Evolutionary conservation across 2,888 invertebrate genomes (phyloP).

Genomic region (Panorpa germanica): DNA sequence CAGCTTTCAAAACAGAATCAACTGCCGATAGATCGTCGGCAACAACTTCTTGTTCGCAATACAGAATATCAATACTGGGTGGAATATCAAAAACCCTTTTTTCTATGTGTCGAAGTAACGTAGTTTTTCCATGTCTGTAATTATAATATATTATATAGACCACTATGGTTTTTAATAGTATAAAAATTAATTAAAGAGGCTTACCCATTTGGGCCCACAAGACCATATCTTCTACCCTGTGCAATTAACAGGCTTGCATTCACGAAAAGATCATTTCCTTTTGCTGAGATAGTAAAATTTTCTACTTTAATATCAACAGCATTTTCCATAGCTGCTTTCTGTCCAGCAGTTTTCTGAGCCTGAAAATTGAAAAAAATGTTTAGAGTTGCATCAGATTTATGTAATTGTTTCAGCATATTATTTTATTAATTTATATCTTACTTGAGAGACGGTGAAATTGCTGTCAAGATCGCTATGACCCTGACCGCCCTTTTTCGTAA

Average conservation of each 20-base stretch:
- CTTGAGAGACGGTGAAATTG: slow-evolving; percentile 89
- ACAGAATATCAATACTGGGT: slow-evolving; percentile 82
- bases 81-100: slow-evolving; percentile 84
- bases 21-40: slow-evolving; percentile 90
- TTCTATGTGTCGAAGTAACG: slow-evolving; percentile 81
- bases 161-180: slow-evolving; percentile 4
- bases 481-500: slow-evolving; percentile 74
- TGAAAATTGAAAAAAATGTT: no score
- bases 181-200: slow-evolving; percentile 12
- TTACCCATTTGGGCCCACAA: slow-evolving; percentile 95
- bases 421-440: no score
- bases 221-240: slow-evolving; percentile 82
- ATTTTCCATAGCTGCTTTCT: slow-evolving; percentile 68
- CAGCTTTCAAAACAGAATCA: slow-evolving; percentile 82
- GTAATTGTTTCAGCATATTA: no score
- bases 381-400: no score
- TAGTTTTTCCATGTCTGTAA: slow-evolving; percentile 89
- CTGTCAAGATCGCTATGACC: slow-evolving; percentile 79
- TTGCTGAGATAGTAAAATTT: slow-evolving; percentile 93
- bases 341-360: slow-evolving; percentile 52
- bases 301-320: slow-evolving; percentile 97
- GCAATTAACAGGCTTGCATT: slow-evolving; percentile 91
- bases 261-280: slow-evolving; percentile 92
- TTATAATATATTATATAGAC: slow-evolving; percentile 7
- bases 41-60: slow-evolving; percentile 96